Evolutionary conservation across 64 coral and sea anemone species (phyloP).

Genomic region (Montipora capricornis): DNA sequence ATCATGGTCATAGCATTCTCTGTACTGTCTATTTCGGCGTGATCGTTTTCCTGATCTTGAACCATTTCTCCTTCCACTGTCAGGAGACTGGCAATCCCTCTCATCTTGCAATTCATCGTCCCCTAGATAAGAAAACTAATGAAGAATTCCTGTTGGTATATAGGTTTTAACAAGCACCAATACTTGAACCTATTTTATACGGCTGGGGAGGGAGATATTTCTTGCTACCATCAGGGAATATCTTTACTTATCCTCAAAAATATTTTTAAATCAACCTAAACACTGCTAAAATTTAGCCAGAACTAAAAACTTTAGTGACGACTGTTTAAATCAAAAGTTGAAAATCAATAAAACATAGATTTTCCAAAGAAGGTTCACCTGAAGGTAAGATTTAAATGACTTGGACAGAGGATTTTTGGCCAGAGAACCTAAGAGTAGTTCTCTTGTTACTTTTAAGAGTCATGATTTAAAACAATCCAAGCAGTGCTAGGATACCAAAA

Average conservation of each 20-base stretch:
- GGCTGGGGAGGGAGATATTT: no score
- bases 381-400: slow-evolving; percentile 21
- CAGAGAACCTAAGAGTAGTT: neutral
- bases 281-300: no score
- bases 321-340: no score
- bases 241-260: no score
- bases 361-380: neutral
- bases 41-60: slow-evolving; percentile 34
- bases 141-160: neutral
- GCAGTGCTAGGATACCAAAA: slow-evolving; percentile 15
- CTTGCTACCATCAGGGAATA: no score
- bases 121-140: slow-evolving; percentile 19
- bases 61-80: slow-evolving; percentile 21
- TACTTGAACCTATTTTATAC: no score
- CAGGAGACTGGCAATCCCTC: slow-evolving; percentile 19
- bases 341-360: neutral
- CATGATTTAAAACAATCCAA: neutral
- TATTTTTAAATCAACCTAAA: no score
- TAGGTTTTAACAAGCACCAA: neutral
- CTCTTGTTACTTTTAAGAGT: neutral
- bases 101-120: slow-evolving; percentile 37
- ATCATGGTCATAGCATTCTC: neutral
- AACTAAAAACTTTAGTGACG: no score
- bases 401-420: slow-evolving; percentile 17
- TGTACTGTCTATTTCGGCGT: slow-evolving; percentile 6